phyloP scores from a whole-genome alignment of 2,113 vertebrate species.

The Salvelinus namaycush region DNA sequence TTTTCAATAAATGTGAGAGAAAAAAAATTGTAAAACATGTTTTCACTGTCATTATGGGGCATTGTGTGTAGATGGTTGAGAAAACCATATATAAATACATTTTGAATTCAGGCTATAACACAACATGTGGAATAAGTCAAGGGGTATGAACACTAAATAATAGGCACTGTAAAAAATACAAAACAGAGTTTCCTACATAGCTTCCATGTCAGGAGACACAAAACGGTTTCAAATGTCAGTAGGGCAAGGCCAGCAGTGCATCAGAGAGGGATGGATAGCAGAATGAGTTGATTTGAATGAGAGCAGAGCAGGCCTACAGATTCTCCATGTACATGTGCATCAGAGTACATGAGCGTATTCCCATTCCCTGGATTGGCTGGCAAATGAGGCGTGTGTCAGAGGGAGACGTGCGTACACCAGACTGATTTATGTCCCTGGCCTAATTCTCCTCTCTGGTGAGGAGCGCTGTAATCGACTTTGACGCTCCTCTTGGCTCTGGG shows the following conservation, averaged over 20 bases:
- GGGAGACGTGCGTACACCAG: neutral
- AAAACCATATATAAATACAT: too few species aligned
- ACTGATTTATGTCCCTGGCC: constrained; percentile 42
- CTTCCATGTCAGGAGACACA: neutral
- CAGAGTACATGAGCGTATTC: neutral
- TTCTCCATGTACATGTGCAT: neutral
- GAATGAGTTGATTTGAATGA: neutral
- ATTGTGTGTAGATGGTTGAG: too few species aligned
- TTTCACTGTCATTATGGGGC: too few species aligned
- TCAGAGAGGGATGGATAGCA: neutral
- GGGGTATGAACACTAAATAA: too few species aligned
- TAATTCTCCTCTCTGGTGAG: constrained; percentile 17
- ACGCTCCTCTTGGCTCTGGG: constrained; percentile 16
- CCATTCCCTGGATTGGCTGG: constrained; percentile 4
- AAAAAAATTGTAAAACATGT: too few species aligned
- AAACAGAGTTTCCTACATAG: too few species aligned
- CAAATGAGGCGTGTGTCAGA: constrained; percentile 1
- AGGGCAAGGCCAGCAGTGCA: neutral
- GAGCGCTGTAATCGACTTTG: constrained; percentile 31
- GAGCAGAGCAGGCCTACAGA: neutral
- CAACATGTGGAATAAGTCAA: neutral
- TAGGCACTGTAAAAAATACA: too few species aligned
- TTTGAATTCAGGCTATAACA: neutral
- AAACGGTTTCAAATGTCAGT: neutral
- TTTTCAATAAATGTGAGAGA: too few species aligned